Conservation (phyloP, 2,888 invertebrate genomes). For the Cephus spinipes region DNA sequence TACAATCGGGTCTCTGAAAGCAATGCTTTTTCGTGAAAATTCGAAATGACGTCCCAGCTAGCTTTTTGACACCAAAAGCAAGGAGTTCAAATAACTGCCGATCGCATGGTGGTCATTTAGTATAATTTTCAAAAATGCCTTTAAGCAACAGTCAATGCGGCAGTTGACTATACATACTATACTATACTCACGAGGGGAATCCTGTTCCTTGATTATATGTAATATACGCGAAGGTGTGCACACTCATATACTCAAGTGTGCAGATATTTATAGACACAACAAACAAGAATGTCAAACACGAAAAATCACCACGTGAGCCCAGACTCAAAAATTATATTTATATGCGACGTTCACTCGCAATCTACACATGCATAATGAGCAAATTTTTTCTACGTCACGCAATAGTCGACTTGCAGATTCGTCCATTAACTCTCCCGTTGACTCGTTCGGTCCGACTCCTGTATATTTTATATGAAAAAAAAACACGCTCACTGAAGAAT, state of each 20-base stretch:
- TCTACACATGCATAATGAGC: background rate
- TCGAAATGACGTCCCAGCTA: background rate
- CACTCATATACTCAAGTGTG: background rate
- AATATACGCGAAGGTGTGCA: background rate
- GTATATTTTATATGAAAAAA: background rate
- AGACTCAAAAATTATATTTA: background rate
- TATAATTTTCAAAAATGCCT: background rate
- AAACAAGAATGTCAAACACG: background rate
- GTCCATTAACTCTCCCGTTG: background rate
- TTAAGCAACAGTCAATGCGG: background rate
- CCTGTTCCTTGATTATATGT: background rate
- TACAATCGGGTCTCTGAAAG: background rate
- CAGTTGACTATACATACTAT: background rate
- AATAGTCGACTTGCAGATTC: background rate
- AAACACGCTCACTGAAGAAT: background rate
- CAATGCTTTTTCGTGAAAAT: background rate
- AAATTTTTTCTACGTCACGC: background rate
- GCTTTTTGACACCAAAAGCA: background rate
- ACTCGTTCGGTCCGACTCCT: background rate
- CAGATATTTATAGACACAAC: background rate
- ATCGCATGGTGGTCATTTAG: background rate
- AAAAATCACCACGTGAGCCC: background rate
- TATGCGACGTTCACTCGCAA: background rate
- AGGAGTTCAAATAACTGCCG: background rate
- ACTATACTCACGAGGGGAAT: background rate